Evolutionary conservation across 2,113 vertebrate species (phyloP).

Genomic region (Brachyhypopomus occidentalis): DNA sequence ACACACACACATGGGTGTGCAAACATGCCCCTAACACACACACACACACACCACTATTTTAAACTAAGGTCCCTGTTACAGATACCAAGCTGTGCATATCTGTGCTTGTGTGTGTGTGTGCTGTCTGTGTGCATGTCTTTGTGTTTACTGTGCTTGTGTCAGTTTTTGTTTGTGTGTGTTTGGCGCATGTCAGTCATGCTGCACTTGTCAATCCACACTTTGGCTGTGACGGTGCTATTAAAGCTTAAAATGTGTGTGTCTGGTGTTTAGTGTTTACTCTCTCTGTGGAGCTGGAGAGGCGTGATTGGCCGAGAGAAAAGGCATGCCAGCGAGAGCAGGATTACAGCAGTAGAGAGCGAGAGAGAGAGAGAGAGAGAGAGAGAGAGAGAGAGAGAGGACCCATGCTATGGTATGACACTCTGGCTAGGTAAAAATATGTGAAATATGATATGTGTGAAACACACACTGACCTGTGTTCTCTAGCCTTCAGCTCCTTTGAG

Average conservation of each 20-base stretch:
- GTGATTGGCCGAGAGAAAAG: conserved; percentile 30
- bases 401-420: neutral
- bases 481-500: no score
- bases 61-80: neutral
- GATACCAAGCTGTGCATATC: neutral
- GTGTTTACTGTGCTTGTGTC: conserved; percentile 10
- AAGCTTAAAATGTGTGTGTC: conserved; percentile 56
- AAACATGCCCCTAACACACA: no score
- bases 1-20: neutral
- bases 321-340: conserved; percentile 14
- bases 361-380: neutral
- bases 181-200: conserved; percentile 33
- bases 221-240: conserved; percentile 44
- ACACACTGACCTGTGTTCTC: no score
- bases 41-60: neutral
- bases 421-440: no score
- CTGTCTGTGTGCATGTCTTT: conserved; percentile 34
- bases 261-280: conserved; percentile 38
- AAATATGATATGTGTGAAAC: no score
- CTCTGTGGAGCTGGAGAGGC: conserved; percentile 18
- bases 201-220: conserved; percentile 32
- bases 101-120: conserved; percentile 32
- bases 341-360: conserved; percentile 35
- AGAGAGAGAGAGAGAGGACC: neutral
- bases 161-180: conserved; percentile 29